Percentiles rank a stretch among this genome's conserved stretches.
Conservation (phyloP, 2,888 invertebrate genomes). For the Cryptus armator region DNA sequence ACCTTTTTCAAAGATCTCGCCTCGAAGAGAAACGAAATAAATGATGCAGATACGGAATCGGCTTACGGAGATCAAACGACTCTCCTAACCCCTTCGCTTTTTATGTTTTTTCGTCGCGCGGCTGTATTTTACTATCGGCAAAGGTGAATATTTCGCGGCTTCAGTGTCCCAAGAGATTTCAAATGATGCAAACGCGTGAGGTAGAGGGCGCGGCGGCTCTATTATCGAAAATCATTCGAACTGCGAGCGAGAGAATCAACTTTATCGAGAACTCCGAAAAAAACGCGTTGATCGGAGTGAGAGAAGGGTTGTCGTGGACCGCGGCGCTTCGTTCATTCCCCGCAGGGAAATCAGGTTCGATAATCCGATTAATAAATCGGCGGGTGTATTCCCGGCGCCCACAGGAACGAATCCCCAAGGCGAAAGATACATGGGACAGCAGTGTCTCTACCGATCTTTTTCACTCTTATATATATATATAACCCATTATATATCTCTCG, state of each 20-base stretch:
- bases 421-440: conserved; percentile 27
- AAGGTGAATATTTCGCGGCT: too few species aligned
- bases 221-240: too few species aligned
- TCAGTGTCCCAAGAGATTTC: too few species aligned
- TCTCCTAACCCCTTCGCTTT: neutral
- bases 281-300: neutral
- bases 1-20: neutral
- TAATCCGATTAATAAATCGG: conserved; percentile 85
- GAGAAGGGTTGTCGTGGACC: conserved; percentile 43
- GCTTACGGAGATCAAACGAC: neutral
- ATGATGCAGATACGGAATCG: too few species aligned
- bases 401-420: conserved; percentile 51
- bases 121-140: too few species aligned
- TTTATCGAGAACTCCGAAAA: conserved; percentile 72
- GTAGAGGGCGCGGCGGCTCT: too few species aligned
- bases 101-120: too few species aligned
- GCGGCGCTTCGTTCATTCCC: conserved; percentile 77
- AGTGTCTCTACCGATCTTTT: neutral
- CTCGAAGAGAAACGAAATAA: too few species aligned
- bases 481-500: conserved; percentile 24
- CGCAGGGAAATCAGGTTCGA: conserved; percentile 83
- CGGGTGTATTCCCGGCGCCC: conserved; percentile 72
- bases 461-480: neutral
- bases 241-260: conserved; percentile 72
- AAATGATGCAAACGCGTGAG: too few species aligned